These are phyloP conservation scores for Diplodus sargus DNA, from an alignment of 2,797 vertebrate species.

Conservation along the genomic window DNA sequence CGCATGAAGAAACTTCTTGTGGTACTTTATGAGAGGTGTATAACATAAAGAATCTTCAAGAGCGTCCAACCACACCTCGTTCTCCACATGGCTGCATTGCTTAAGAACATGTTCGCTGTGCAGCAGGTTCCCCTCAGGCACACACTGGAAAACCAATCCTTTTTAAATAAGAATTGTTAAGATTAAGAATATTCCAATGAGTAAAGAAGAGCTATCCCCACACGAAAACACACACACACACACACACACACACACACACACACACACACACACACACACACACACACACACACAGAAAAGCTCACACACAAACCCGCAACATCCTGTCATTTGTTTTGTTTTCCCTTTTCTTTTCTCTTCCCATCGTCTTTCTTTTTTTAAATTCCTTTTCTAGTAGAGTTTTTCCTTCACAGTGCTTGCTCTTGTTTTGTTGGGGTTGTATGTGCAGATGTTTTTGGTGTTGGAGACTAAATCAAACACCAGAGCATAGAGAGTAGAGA, in stretches of 20 bases:
- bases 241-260: constrained; percentile 39
- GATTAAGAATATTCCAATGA: constrained; percentile 69
- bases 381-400: constrained; percentile 39
- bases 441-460: neutral
- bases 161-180: constrained; percentile 73
- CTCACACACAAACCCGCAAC: constrained; percentile 60
- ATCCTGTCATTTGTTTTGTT: constrained; percentile 64
- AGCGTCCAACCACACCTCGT: neutral
- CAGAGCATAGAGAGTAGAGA: neutral
- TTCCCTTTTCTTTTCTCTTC: constrained; percentile 27
- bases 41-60: neutral
- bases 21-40: neutral
- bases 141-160: constrained; percentile 70
- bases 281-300: constrained; percentile 8
- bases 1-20: neutral
- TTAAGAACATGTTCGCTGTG: constrained; percentile 63
- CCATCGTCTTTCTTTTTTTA: constrained; percentile 20
- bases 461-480: neutral
- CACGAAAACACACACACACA: constrained; percentile 37
- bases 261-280: constrained; percentile 40
- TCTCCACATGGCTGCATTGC: constrained; percentile 10
- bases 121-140: constrained; percentile 61
- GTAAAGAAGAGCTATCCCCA: constrained; percentile 54
- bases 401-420: constrained; percentile 40
- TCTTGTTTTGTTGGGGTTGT: constrained; percentile 43